These are phyloP conservation scores for Cottus gobio DNA, from an alignment of 2,113 vertebrate species.

Conservation along the genomic window DNA sequence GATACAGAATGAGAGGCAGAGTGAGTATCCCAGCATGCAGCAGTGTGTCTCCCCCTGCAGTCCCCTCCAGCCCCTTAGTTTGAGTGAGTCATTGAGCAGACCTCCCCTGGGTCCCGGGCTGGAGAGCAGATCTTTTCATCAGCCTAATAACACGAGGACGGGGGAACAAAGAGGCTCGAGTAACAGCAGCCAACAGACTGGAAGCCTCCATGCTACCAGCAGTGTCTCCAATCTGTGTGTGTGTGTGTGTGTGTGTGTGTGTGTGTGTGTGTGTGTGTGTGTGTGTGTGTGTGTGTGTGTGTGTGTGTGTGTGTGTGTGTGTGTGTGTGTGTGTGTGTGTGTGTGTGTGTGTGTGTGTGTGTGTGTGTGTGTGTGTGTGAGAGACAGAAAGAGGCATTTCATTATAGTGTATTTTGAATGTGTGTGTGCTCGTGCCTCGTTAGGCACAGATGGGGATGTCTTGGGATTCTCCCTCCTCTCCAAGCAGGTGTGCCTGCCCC, in stretches of 20 bases:
- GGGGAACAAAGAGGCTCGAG: constrained; percentile 57
- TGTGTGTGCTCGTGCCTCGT: not conserved
- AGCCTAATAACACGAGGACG: constrained; percentile 52
- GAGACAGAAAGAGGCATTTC: not conserved
- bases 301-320: too few relatives aligned
- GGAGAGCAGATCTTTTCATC: constrained; percentile 72
- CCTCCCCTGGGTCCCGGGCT: constrained; percentile 63
- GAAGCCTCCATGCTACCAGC: constrained; percentile 1
- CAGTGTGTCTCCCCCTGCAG: constrained; percentile 48
- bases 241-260: not conserved
- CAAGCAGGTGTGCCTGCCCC: constrained; percentile 44
- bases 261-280: not conserved
- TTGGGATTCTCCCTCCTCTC: not conserved
- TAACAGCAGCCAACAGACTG: constrained; percentile 43
- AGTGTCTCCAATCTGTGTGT: not conserved
- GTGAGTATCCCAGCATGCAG: constrained; percentile 39
- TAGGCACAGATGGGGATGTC: not conserved
- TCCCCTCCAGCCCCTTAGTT: constrained; percentile 67
- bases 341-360: not conserved
- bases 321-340: not conserved
- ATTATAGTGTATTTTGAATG: not conserved
- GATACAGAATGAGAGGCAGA: constrained; percentile 11
- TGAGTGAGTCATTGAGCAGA: constrained; percentile 72
- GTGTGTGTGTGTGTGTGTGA: not conserved
- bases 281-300: not conserved